Conservation (phyloP, 1,140 invertebrate species). For the Cotesia glomerata region DNA sequence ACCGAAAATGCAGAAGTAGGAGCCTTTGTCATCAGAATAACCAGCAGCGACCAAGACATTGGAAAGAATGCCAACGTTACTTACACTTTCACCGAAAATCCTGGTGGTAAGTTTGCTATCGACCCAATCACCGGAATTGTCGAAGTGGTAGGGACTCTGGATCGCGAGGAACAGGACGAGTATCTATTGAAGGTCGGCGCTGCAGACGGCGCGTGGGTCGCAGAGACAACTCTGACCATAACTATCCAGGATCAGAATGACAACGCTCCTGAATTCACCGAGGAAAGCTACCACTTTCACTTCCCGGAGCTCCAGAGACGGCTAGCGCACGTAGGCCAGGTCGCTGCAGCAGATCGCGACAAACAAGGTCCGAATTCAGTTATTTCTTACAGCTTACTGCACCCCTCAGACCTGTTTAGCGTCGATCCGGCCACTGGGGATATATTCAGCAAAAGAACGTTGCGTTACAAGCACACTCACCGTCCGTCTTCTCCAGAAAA, state of each 20-base stretch:
- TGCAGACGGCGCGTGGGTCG: constrained; percentile 86
- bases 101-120: constrained; percentile 87
- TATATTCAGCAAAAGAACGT: constrained; percentile 81
- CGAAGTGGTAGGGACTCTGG: constrained; percentile 82
- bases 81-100: constrained; percentile 88
- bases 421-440: constrained; percentile 90
- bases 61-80: constrained; percentile 87
- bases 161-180: constrained; percentile 89
- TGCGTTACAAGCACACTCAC: constrained; percentile 83
- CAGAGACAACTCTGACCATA: constrained; percentile 87
- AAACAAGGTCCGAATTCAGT: constrained; percentile 94
- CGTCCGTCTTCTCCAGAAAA: constrained; percentile 84
- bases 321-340: constrained; percentile 85
- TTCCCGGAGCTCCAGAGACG: constrained; percentile 84
- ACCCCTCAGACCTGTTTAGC: constrained; percentile 88
- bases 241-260: constrained; percentile 96
- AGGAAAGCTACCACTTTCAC: constrained; percentile 87
- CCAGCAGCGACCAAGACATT: constrained; percentile 87
- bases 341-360: constrained; percentile 85
- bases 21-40: constrained; percentile 90
- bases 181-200: constrained; percentile 87
- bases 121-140: constrained; percentile 89
- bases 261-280: constrained; percentile 89
- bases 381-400: constrained; percentile 88
- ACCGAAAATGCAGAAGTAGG: constrained; percentile 94